Conservation (phyloP, 2,888 invertebrate species). For the Eilema depressum region DNA sequence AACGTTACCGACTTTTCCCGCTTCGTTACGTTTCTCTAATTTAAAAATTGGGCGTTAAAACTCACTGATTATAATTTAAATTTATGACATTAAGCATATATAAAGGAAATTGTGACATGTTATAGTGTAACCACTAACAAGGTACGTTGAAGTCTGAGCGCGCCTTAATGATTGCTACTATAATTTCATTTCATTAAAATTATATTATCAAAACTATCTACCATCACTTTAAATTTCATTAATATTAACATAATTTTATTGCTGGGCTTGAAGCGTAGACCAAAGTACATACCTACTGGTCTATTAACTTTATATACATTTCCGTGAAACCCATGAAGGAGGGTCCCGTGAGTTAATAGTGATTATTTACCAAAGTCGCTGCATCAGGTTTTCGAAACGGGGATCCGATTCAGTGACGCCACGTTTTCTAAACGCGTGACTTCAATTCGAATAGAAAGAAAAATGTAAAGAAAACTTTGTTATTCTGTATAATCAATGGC, state of each 20-base stretch:
- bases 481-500: no score
- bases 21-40: slow-evolving; percentile 79
- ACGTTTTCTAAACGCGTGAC: no score
- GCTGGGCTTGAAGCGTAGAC: slow-evolving; percentile 22
- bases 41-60: slow-evolving; percentile 83
- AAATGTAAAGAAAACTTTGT: no score
- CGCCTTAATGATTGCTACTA: slow-evolving; percentile 58
- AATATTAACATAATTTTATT: slow-evolving; percentile 53
- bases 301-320: slow-evolving; percentile 21
- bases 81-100: slow-evolving; percentile 79
- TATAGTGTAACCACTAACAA: slow-evolving; percentile 74
- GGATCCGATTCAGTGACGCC: no score
- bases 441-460: no score
- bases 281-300: slow-evolving; percentile 22
- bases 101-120: slow-evolving; percentile 73
- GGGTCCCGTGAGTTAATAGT: not conserved
- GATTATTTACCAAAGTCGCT: not conserved
- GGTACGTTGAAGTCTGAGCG: slow-evolving; percentile 56
- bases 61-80: slow-evolving; percentile 82
- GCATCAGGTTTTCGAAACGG: not conserved
- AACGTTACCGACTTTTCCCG: slow-evolving; percentile 66
- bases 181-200: slow-evolving; percentile 62
- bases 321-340: slow-evolving; percentile 22
- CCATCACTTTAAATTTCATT: slow-evolving; percentile 54
- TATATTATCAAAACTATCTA: slow-evolving; percentile 50